These are phyloP conservation scores for Tringa solitaria DNA, from an alignment of 2,113 vertebrate species.

Conservation along the genomic window DNA sequence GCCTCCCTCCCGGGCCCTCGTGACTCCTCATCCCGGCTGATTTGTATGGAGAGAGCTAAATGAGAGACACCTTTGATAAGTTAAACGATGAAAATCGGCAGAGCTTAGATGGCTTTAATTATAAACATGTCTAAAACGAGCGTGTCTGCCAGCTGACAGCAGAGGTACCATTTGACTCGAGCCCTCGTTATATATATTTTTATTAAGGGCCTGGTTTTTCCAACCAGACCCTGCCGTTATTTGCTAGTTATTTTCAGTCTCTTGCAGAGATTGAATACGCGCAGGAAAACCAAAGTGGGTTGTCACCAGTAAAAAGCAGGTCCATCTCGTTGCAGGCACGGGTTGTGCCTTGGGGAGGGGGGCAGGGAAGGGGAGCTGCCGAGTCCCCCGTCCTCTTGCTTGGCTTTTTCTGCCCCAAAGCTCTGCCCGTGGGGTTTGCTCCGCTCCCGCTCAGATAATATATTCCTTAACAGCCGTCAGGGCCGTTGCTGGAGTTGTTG, in stretches of 20 bases:
- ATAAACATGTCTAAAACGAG: not conserved
- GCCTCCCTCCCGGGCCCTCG: not conserved
- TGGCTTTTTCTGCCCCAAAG: not conserved
- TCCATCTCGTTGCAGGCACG: accelerated
- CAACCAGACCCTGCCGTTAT: not conserved
- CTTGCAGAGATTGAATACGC: not conserved
- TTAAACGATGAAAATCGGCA: not conserved
- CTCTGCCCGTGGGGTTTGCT: not conserved
- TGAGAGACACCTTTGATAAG: not conserved
- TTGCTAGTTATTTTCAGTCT: not conserved
- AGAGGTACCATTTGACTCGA: not conserved
- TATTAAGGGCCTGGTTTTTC: not conserved
- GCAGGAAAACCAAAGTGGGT: not conserved
- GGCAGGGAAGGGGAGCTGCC: not conserved
- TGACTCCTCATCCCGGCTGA: not conserved
- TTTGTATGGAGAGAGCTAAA: not conserved
- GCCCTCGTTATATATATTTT: not conserved
- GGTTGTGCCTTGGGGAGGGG: not conserved
- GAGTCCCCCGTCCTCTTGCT: not conserved
- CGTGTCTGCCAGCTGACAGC: not conserved
- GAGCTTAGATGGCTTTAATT: not conserved
- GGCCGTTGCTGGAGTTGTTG: accelerated
- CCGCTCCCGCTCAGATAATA: accelerated
- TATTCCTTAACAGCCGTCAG: not conserved
- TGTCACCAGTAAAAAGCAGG: not conserved